These are phyloP conservation scores for Drosophila lutescens DNA, from an alignment of 2,888 invertebrate genomes.

Conservation along the genomic window DNA sequence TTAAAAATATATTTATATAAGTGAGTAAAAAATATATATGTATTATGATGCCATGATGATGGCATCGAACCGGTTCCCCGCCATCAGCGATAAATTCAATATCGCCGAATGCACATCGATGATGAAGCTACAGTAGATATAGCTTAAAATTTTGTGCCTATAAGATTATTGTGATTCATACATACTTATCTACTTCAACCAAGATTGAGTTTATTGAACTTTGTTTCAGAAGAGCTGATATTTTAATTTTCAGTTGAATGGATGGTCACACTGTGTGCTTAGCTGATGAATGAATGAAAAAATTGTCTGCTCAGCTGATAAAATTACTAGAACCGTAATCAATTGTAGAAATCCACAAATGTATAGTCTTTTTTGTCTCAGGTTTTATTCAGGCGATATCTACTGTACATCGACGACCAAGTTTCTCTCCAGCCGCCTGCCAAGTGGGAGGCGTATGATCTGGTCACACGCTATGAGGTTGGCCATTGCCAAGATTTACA, in stretches of 20 bases:
- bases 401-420: conserved; percentile 3
- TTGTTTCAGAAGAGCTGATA: too few relatives aligned
- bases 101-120: conserved; percentile 33
- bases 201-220: too few relatives aligned
- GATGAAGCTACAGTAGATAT: conserved; percentile 15
- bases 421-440: conserved; percentile 46
- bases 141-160: not conserved
- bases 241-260: not conserved
- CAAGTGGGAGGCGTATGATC: conserved; percentile 20
- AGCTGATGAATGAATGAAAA: too few relatives aligned
- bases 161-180: too few relatives aligned
- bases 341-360: too few relatives aligned
- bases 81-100: conserved; percentile 33
- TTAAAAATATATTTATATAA: conserved; percentile 19
- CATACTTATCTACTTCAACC: too few relatives aligned
- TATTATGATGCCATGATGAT: conserved; percentile 64
- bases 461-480: conserved; percentile 16
- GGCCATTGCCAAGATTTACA: conserved; percentile 66
- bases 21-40: conserved; percentile 38
- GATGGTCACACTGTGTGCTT: not conserved
- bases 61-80: conserved; percentile 69
- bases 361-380: too few relatives aligned
- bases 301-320: too few relatives aligned
- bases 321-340: too few relatives aligned
- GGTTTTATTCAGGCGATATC: not conserved